A percentile compares a stretch with the other conserved stretches of the same genome.
These are phyloP conservation scores for Cochlearius cochlearius DNA, from an alignment of 2,113 vertebrate genomes.

Conservation along the genomic window DNA sequence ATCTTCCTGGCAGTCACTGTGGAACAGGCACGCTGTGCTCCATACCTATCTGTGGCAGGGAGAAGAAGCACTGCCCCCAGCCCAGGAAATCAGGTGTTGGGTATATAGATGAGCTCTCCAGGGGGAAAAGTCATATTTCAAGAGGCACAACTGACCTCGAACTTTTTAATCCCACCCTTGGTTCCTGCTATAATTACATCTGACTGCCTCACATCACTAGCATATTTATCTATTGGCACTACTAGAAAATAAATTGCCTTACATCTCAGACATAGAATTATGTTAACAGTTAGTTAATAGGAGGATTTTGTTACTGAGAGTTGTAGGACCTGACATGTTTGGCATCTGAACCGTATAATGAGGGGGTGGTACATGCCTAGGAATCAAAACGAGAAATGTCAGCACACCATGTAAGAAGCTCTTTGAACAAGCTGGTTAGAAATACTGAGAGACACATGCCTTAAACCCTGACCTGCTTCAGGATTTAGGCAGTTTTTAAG, in stretches of 20 bases:
- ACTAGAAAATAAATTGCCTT: neutral
- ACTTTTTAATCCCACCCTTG: neutral
- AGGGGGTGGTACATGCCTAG: too few relatives aligned
- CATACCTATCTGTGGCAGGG: neutral
- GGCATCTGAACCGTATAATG: neutral
- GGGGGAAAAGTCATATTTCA: neutral
- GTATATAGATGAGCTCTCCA: neutral
- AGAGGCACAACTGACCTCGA: neutral
- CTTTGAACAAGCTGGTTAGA: neutral
- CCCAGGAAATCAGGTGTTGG: neutral
- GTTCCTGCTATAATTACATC: neutral
- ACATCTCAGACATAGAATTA: neutral
- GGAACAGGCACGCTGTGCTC: neutral
- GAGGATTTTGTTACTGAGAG: neutral
- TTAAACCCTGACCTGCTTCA: neutral
- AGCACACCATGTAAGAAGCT: neutral
- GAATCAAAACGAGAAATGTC: neutral
- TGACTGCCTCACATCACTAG: neutral
- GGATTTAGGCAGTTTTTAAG: neutral
- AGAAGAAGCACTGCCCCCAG: neutral
- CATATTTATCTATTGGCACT: neutral
- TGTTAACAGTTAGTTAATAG: neutral
- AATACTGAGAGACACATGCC: neutral
- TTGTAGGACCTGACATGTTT: neutral
- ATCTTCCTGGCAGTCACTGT: neutral